A percentile compares a stretch with the other conserved stretches of the same genome.
These are phyloP conservation scores for Leistus spinibarbis DNA, from an alignment of 2,888 invertebrate genomes.

Conservation along the genomic window DNA sequence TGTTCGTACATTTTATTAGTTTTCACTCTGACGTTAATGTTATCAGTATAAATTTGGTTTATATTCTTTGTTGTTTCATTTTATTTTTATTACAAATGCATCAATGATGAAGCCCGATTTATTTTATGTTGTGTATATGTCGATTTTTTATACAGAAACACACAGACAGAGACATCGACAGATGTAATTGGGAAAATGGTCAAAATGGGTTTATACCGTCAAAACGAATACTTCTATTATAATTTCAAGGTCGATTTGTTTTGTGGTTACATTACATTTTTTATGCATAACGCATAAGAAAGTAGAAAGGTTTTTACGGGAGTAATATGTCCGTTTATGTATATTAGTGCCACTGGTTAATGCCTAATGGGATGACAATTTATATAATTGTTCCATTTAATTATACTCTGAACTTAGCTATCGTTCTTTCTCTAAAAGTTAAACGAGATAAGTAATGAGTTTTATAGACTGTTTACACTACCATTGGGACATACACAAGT, in stretches of 20 bases:
- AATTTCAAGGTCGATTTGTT: no score
- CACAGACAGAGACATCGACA: no score
- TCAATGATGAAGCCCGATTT: not conserved
- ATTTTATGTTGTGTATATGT: not conserved
- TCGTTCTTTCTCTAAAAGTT: not conserved
- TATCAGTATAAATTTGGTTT: not conserved
- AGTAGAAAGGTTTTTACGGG: no score
- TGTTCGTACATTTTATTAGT: constrained; percentile 29
- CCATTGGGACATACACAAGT: no score
- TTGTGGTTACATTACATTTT: no score
- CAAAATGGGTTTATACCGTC: no score
- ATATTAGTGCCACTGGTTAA: no score
- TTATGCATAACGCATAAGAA: no score
- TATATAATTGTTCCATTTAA: not conserved
- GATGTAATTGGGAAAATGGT: no score
- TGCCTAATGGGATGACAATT: not conserved
- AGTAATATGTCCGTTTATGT: no score
- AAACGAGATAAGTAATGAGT: not conserved
- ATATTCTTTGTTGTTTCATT: not conserved
- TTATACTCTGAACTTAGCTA: not conserved
- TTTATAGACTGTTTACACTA: no score
- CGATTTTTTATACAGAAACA: not conserved
- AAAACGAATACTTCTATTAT: no score
- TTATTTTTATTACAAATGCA: not conserved
- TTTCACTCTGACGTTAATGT: constrained; percentile 7